Conservation (phyloP, 2,888 invertebrate species). For the Podabrus alpinus region DNA sequence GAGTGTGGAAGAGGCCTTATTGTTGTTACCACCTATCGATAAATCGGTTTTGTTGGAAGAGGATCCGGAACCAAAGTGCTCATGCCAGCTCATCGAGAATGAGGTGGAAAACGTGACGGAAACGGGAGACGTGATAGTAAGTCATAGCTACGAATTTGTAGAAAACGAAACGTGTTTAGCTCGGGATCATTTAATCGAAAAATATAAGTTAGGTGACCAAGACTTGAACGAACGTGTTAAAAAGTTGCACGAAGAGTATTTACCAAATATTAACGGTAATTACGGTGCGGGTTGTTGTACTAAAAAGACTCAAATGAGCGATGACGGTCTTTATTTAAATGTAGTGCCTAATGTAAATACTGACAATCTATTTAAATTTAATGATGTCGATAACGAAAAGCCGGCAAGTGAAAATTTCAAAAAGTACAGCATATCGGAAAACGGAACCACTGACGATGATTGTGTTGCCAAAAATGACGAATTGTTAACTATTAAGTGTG, state of each 20-base stretch:
- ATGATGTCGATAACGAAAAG: constrained; percentile 41
- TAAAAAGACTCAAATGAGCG: constrained; percentile 16
- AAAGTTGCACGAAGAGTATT: constrained; percentile 53
- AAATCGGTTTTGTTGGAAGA: constrained; percentile 40
- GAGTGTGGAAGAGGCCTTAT: constrained; percentile 65
- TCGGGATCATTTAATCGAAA: constrained; percentile 56
- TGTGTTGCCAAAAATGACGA: constrained; percentile 30
- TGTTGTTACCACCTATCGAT: constrained; percentile 70
- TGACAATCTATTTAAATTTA: constrained; percentile 46
- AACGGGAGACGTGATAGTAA: constrained; percentile 38
- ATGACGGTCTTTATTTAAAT: constrained; percentile 47
- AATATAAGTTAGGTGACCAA: constrained; percentile 57
- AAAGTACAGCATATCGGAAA: constrained; percentile 53
- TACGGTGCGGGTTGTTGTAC: constrained; percentile 34
- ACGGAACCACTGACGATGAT: constrained; percentile 3
- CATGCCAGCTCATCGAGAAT: constrained; percentile 46
- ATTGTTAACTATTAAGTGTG: constrained; percentile 36
- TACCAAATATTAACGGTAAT: constrained; percentile 52
- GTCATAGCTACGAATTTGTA: constrained; percentile 53
- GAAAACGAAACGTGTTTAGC: constrained; percentile 62
- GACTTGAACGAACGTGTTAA: constrained; percentile 57
- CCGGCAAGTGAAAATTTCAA: constrained; percentile 50
- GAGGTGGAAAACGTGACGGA: constrained; percentile 46
- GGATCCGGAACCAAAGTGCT: constrained; percentile 40
- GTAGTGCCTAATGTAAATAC: constrained; percentile 56